Evolutionary conservation across 2,113 vertebrate species (phyloP), one percentile per base, ranked within the genome.

Genomic region (Neolamprologus variostigma): DNA sequence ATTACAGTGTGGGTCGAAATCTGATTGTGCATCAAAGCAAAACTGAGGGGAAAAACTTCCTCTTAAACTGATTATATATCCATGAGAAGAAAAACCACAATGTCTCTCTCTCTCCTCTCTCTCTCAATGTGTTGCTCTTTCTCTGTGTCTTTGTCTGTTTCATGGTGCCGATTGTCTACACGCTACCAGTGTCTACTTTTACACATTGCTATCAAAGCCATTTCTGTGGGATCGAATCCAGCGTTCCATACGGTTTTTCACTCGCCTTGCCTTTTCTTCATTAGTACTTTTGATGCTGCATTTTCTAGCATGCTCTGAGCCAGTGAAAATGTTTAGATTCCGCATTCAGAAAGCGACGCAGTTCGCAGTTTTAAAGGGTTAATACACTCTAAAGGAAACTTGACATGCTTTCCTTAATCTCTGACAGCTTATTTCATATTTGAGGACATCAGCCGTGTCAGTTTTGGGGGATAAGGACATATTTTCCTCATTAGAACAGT

Each of bases 51-150:
- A 94, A 95, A 95, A 95, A 92, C 87, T 89, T 95, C 91, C 94
- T 95, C 90, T 96, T 95, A 95, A 96, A 96, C 94, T 95, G 95
- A 96, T 96, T 95, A 95, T 95, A 94, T 89, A 86, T 95, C 94
- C 95, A 96, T 91, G 94, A 92, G 95, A 95, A 94, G 91, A 92
- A 68, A 96, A 95, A 92, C 94, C 94, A 91, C 94, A 96, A 87
- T 73, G 86, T 80, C 89, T 83, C 78, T 91, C 85, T 91, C 86
- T 87, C 81, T 90, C 84, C 86, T 86, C 89, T 84, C 76, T 91
- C 86, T 87, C 76, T 90, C 63, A 21, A 82, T 89, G 66, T 91
- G 90, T 91, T 71, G 68, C 79, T 86, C 81, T 87, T 85, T 88
- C 37, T 88, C 68, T 87, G 23, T 54, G 87, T 91, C 89, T 93